phyloP scores from a whole-genome alignment of 2,113 vertebrate genomes.

The Scalopus aquaticus region DNA sequence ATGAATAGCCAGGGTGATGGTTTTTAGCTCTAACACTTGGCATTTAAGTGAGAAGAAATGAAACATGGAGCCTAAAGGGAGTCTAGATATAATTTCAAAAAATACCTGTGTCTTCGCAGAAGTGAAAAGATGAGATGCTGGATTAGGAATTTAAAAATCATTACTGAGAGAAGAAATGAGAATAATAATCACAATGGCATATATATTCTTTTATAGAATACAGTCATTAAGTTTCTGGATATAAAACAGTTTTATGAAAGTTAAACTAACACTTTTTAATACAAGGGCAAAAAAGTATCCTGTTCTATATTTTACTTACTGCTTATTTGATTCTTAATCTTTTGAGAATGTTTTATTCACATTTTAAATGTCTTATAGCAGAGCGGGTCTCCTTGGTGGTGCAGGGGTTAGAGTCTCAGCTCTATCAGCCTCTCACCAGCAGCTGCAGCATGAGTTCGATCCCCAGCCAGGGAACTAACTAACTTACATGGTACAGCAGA shows the following conservation, averaged over 20 bases:
- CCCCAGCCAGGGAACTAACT: too few relatives aligned
- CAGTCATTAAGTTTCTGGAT: not conserved
- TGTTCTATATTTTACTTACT: not conserved
- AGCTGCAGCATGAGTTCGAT: too few relatives aligned
- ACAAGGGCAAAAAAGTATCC: not conserved
- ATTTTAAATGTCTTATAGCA: not conserved
- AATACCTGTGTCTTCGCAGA: not conserved
- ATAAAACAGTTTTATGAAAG: not conserved
- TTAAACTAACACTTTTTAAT: not conserved
- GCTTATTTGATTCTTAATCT: not conserved
- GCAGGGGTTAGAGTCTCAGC: too few relatives aligned
- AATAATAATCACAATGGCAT: not conserved
- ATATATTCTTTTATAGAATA: not conserved
- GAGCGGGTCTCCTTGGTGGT: too few relatives aligned
- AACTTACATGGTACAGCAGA: too few relatives aligned
- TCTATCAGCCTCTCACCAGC: too few relatives aligned
- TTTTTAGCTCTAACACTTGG: slow-evolving; percentile 11
- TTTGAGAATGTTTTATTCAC: not conserved
- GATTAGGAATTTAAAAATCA: slow-evolving; percentile 11
- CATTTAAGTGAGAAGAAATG: slow-evolving; percentile 1
- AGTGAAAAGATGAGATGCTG: not conserved
- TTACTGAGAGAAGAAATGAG: slow-evolving; percentile 32
- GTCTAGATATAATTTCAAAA: not conserved
- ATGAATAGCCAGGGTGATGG: not conserved
- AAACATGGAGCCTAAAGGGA: not conserved